A percentile compares a stretch with the other conserved stretches of the same genome.
These are phyloP conservation scores for Aurelia coerulea DNA, from an alignment of 30 jellyfish, hydroid and myxozoan species.

Conservation along the genomic window DNA sequence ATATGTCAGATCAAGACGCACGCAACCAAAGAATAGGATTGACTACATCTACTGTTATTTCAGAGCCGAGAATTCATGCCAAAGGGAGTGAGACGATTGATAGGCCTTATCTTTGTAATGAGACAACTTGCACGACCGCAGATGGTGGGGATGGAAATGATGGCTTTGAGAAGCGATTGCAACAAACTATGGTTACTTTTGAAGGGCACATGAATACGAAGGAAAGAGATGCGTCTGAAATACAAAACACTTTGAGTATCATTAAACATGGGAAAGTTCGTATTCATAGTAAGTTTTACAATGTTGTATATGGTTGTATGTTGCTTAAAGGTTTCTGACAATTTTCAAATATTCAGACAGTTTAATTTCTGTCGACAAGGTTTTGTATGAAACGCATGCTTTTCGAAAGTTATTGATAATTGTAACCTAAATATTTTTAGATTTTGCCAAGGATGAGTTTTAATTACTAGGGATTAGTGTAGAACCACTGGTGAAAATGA, in stretches of 20 bases:
- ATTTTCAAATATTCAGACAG: too few species aligned
- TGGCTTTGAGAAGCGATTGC: conserved; percentile 19
- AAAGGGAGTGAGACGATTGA: conserved; percentile 3
- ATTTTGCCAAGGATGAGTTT: too few species aligned
- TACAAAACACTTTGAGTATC: conserved; percentile 14
- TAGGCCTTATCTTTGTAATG: background rate
- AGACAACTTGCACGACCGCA: conserved; percentile 34
- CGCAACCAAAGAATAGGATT: background rate
- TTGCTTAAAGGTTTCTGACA: too few species aligned
- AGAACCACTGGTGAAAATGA: too few species aligned
- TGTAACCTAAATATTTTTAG: too few species aligned
- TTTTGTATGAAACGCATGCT: too few species aligned
- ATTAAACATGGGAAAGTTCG: conserved; percentile 5
- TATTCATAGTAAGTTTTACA: conserved; percentile 35
- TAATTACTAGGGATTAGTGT: too few species aligned
- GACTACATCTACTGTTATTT: background rate
- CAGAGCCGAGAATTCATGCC: background rate
- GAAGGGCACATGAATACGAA: conserved; percentile 16
- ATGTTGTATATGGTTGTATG: background rate
- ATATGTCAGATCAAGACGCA: background rate
- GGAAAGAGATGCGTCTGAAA: conserved; percentile 1
- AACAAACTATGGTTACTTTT: conserved; percentile 22
- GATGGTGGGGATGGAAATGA: conserved; percentile 22
- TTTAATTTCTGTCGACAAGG: too few species aligned
- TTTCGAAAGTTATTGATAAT: too few species aligned